Evolutionary conservation across 2,113 vertebrate genomes (phyloP), one percentile per base, ranked within the genome.

Genomic region (Odobenus rosmarus): DNA sequence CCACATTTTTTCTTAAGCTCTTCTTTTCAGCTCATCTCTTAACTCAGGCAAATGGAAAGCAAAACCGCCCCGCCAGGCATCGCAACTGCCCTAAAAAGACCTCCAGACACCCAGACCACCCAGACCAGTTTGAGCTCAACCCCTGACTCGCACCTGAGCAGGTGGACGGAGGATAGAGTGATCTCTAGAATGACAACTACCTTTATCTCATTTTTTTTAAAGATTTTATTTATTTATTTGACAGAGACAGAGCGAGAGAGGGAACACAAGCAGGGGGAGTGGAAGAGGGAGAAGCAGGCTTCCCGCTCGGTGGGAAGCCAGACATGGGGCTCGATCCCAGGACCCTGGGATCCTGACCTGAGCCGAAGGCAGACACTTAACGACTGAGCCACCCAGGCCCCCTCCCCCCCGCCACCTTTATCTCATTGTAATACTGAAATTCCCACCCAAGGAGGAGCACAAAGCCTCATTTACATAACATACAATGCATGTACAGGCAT

Each of bases 401-500:
- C 46, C 46, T 1, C 7, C 46, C 7, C 46, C 46, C 46, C 7
- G 46, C n/a, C n/a, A 26, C 71, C 71, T 74, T 42, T 74, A 46
- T 26, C 23, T 46, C 72, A 46, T 74, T 74, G 2, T 74, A 76
- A 74, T 42, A 74, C 23, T 42, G 23, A 42, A 72, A 72, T 72
- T 39, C 14, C 23, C 72, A 3, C 72, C 7, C 23, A 8, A 33
- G 23, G 39, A 14, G 21, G 3, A 46, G 72, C 72, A 15, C 72
- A 4, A 46, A 46, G 72, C 39, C 72, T 76, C 72, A 28, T 46
- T 74, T 46, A 26, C 39, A 15, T 7, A 74, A 46, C 13, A 46
- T 3, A 1, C 21, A 3, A 1, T 2, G 72, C 6, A 0, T 4
- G 23, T 26, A 7, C 39, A 0, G 21, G 31, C 31, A 16, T 8